These are phyloP conservation scores for Willowsia nigromaculata DNA, from an alignment of 2,888 invertebrate species.

Conservation along the genomic window DNA sequence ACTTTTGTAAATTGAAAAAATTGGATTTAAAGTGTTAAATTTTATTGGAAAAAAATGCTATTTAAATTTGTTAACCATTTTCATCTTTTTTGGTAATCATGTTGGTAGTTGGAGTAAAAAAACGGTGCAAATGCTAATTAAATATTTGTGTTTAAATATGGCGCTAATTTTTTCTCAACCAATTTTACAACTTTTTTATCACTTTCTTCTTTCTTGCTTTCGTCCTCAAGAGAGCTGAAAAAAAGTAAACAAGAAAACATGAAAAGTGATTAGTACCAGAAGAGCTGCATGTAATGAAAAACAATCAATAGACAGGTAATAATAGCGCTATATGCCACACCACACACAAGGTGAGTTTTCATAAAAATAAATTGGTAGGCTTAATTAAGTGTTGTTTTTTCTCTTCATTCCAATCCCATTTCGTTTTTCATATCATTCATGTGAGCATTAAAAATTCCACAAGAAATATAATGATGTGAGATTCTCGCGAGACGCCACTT, in stretches of 20 bases:
- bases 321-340: neutral
- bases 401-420: neutral
- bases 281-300: neutral
- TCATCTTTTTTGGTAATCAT: constrained; percentile 51
- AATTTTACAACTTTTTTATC: neutral
- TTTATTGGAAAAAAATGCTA: neutral
- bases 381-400: constrained; percentile 16
- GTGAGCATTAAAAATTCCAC: neutral
- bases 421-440: constrained; percentile 31
- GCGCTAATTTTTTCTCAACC: neutral
- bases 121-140: neutral
- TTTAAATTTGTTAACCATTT: constrained; percentile 31
- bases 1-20: neutral
- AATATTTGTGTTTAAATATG: neutral
- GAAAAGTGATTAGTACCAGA: neutral
- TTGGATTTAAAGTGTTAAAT: too few species aligned
- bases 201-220: constrained; percentile 50
- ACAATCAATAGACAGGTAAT: constrained; percentile 4
- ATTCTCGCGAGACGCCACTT: neutral
- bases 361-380: neutral
- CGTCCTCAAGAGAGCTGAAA: constrained; percentile 59
- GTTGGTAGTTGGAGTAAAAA: neutral
- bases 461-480: neutral
- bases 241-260: constrained; percentile 24
- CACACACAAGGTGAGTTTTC: neutral